Evolutionary conservation across 2,888 invertebrate species (phyloP), one percentile per base, ranked within the genome.

Genomic region (Ormyrus nitidulus): DNA sequence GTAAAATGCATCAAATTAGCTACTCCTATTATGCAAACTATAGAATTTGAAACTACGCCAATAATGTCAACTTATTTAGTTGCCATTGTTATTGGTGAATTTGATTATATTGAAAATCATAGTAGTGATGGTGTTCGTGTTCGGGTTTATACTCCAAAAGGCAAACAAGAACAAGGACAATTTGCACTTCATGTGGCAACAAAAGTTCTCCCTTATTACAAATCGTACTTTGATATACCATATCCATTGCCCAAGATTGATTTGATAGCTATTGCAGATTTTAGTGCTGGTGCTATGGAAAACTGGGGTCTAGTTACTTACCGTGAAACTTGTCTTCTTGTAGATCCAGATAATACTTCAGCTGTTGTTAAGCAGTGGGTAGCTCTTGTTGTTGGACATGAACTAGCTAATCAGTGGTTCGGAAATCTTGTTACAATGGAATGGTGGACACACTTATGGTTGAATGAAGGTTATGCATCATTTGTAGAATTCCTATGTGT

Each of bases 361-460:
- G 94, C 97, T 5, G 94, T 94, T 77, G 93, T 95, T 71, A 95
- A 96, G 85, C 97, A 97, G 88, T 95, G 94, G 91, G 96, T 98
- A 85, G 98, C 98, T 0, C 91, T 98, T 34, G 96, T 97, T 0
- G 95, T 96, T 44, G 95, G 95, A 0, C 99, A 99, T 91, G 99
- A 99, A 90, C 92, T 99, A 70, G 98, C 98, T 4, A 99, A 99
- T 91, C 98, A 98, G 90, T 99, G 99, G 99, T 99, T 99, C 91
- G 99, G 99, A 7, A 98, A 99, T 90, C 93, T 99, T 65, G 98
- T 98, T 1, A 99, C 99, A 46, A 98, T 99, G 98, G 97, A 98
- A 91, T 98, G 98, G 98, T 98, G 98, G 98, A 98, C 97, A 2
- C 96, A 98, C 91, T 91, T 97, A 53, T 99, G 98, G 98, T 91